phyloP scores from a whole-genome alignment of 2,888 invertebrate species.

The Hydropsyche betteni region DNA sequence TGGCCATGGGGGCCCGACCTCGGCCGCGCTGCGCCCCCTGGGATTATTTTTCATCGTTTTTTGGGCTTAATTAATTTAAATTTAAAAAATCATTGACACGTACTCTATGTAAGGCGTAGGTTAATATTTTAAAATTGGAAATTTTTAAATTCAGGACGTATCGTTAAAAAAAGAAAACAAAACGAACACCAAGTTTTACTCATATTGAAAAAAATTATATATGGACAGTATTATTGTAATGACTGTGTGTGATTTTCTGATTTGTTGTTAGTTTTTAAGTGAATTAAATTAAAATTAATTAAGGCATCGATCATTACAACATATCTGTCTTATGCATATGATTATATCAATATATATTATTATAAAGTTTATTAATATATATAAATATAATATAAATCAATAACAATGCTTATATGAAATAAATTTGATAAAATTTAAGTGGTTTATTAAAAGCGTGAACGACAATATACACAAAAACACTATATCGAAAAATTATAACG shows the following conservation, averaged over 20 bases:
- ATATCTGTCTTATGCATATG: slow-evolving; percentile 50
- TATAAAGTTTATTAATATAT: slow-evolving; percentile 45
- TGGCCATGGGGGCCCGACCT: slow-evolving; percentile 44
- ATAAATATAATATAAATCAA: slow-evolving; percentile 18
- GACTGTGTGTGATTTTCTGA: slow-evolving; percentile 39
- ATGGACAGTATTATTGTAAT: slow-evolving; percentile 19
- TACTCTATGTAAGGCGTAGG: not conserved
- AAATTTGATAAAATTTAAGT: slow-evolving; percentile 45
- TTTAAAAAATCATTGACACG: slow-evolving; percentile 25
- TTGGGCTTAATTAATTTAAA: slow-evolving; percentile 25
- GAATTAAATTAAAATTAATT: slow-evolving; percentile 30
- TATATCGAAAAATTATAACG: too few relatives aligned
- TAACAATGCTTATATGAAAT: slow-evolving; percentile 49
- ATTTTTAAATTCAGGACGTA: slow-evolving; percentile 1
- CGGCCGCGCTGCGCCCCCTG: slow-evolving; percentile 47
- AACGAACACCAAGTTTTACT: slow-evolving; percentile 23
- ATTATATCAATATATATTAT: slow-evolving; percentile 46
- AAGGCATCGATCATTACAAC: slow-evolving; percentile 50
- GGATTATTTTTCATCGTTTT: not conserved
- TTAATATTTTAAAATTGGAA: too few relatives aligned
- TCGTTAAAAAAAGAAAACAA: slow-evolving; percentile 15
- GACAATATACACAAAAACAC: too few relatives aligned
- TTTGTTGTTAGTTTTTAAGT: slow-evolving; percentile 49
- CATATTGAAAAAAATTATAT: not conserved
- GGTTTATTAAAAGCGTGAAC: slow-evolving; percentile 32